These are phyloP conservation scores for Patella caerulea DNA, from an alignment of 2,888 invertebrate species.

Conservation along the genomic window DNA sequence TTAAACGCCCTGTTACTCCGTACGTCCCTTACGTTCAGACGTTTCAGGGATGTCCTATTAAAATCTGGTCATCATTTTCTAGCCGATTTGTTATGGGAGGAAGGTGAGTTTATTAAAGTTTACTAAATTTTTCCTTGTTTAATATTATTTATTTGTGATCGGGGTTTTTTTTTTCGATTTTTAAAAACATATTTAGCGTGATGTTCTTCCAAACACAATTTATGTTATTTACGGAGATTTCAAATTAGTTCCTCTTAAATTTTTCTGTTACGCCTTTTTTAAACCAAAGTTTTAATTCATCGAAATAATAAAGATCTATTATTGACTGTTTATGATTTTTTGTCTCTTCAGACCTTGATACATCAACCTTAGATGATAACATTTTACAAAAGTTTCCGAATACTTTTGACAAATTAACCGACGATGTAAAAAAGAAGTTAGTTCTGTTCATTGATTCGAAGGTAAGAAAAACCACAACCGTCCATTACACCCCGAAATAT, in stretches of 20 bases:
- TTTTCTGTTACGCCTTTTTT: not conserved
- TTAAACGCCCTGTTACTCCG: slow-evolving; percentile 50
- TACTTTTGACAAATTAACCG: slow-evolving; percentile 46
- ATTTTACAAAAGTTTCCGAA: slow-evolving; percentile 47
- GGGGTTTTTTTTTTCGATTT: too few species aligned
- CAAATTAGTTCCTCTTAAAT: too few species aligned
- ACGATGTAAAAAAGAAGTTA: slow-evolving; percentile 45
- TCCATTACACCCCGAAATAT: too few species aligned
- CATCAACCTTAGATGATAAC: slow-evolving; percentile 28
- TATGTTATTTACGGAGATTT: too few species aligned
- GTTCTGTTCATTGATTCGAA: slow-evolving; percentile 45
- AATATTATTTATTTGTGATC: too few species aligned
- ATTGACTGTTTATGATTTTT: not conserved
- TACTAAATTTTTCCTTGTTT: too few species aligned
- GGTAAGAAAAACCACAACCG: slow-evolving; percentile 28
- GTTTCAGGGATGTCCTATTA: slow-evolving; percentile 55
- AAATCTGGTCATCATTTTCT: slow-evolving; percentile 55
- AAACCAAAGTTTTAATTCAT: not conserved
- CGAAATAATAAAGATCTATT: not conserved
- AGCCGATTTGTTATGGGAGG: slow-evolving; percentile 56
- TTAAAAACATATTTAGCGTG: too few species aligned
- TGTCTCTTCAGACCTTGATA: slow-evolving; percentile 11
- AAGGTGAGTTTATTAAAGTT: slow-evolving; percentile 38
- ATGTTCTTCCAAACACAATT: too few species aligned
- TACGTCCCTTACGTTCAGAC: slow-evolving; percentile 51